Percentiles rank a stretch among this genome's conserved stretches.
These are phyloP conservation scores for Julus scandinavius DNA, from an alignment of 2,888 invertebrate species.

Conservation along the genomic window DNA sequence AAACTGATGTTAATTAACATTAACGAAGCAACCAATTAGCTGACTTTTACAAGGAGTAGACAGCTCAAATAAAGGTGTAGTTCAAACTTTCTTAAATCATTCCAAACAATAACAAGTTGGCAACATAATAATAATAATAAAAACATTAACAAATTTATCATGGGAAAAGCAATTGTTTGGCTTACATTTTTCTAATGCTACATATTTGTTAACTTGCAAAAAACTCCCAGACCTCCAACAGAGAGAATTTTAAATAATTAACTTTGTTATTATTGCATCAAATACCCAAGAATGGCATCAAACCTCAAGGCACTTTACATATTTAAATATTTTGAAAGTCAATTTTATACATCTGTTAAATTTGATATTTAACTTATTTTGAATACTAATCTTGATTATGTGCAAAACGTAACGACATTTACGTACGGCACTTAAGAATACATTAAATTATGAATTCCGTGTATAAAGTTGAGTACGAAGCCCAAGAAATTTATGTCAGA, in stretches of 20 bases:
- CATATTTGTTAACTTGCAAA: not conserved
- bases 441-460: not conserved
- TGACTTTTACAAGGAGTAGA: not conserved
- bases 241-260: not conserved
- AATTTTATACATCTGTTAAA: too few relatives aligned
- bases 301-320: too few relatives aligned
- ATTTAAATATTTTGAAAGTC: too few relatives aligned
- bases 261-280: not conserved
- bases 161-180: not conserved
- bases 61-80: slow-evolving; percentile 19
- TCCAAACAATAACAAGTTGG: not conserved
- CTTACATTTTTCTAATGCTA: not conserved
- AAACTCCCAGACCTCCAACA: not conserved
- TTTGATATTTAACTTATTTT: too few relatives aligned
- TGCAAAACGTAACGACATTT: not conserved
- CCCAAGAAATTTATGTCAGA: not conserved
- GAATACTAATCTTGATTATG: too few relatives aligned
- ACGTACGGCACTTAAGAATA: not conserved
- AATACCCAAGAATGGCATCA: not conserved
- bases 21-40: not conserved
- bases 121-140: not conserved
- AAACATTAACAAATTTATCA: not conserved
- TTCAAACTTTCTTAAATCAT: not conserved
- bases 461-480: not conserved
- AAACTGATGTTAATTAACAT: slow-evolving; percentile 40